A percentile compares a stretch with the other conserved stretches of the same genome.
phyloP scores from a whole-genome alignment of 2,888 invertebrate species.

The Geotrupes spiniger region DNA sequence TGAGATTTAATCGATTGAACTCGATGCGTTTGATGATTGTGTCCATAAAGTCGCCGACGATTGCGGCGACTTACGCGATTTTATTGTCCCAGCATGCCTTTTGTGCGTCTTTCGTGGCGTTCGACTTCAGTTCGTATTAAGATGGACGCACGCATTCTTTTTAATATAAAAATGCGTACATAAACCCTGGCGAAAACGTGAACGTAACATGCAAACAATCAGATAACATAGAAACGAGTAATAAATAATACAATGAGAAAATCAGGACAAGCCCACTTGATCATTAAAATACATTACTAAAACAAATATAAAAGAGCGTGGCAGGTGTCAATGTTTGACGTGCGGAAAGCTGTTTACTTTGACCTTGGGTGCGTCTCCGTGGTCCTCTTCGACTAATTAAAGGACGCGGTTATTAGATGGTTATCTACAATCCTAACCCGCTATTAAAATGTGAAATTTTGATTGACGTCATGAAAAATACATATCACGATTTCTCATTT shows the following conservation, averaged over 20 bases:
- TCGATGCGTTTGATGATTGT: background rate
- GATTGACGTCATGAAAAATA: slow-evolving; percentile 31
- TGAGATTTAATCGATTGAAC: slow-evolving; percentile 2
- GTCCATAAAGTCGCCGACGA: slow-evolving; percentile 1
- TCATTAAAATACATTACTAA: slow-evolving; percentile 14
- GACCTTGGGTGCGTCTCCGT: slow-evolving; percentile 1
- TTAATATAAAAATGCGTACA: too few species aligned
- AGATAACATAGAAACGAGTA: slow-evolving; percentile 1
- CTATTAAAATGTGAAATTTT: slow-evolving; percentile 35
- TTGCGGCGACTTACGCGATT: slow-evolving; percentile 1
- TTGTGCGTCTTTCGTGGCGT: too few species aligned
- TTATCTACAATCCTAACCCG: slow-evolving; percentile 28
- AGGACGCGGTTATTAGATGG: slow-evolving; percentile 9
- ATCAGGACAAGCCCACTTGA: slow-evolving; percentile 2
- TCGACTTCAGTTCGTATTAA: too few species aligned
- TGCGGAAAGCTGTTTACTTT: slow-evolving; percentile 6
- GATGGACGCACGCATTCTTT: too few species aligned
- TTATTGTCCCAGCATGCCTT: background rate
- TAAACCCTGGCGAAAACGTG: too few species aligned
- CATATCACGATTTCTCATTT: too few species aligned
- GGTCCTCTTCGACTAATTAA: slow-evolving; percentile 10
- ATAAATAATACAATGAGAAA: slow-evolving; percentile 7
- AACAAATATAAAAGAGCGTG: slow-evolving; percentile 11
- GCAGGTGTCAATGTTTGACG: slow-evolving; percentile 15
- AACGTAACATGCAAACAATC: background rate